Percentiles rank a stretch among this genome's conserved stretches.
phyloP scores from a whole-genome alignment of 2,113 vertebrate species.

The Gracilinanus agilis region DNA sequence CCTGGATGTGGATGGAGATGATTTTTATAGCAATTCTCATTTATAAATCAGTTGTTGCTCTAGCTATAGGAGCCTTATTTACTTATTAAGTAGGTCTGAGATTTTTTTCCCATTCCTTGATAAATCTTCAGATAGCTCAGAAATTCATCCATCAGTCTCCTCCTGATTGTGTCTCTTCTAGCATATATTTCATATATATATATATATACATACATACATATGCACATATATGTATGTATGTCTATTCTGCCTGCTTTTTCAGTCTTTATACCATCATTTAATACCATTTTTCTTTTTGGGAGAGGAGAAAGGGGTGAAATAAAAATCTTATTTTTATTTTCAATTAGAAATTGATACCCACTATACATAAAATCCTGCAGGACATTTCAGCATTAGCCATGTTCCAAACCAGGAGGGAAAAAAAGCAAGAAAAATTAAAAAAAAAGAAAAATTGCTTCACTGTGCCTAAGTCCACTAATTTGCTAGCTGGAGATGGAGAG shows the following conservation, averaged over 20 bases:
- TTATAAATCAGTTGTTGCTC: not conserved
- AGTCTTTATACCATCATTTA: not conserved
- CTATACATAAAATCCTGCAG: not conserved
- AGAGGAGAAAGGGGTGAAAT: not conserved
- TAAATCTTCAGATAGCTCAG: not conserved
- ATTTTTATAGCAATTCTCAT: too few relatives aligned
- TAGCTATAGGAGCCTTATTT: not conserved
- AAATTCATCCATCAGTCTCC: not conserved
- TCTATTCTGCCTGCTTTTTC: not conserved
- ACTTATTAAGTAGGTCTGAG: not conserved
- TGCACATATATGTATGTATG: too few relatives aligned
- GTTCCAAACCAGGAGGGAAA: not conserved
- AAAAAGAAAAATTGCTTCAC: not conserved
- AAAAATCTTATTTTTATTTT: not conserved
- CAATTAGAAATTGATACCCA: not conserved
- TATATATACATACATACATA: too few relatives aligned
- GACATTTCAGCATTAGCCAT: not conserved
- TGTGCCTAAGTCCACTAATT: not conserved
- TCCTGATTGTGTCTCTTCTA: not conserved
- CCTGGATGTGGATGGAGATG: not conserved
- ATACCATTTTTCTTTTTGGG: not conserved
- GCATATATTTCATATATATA: not conserved
- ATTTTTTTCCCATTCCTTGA: not conserved
- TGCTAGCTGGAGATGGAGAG: not conserved
- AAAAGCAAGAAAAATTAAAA: not conserved